Conservation (phyloP, 2,888 invertebrate genomes). For the Eutolmus rufibarbis region DNA sequence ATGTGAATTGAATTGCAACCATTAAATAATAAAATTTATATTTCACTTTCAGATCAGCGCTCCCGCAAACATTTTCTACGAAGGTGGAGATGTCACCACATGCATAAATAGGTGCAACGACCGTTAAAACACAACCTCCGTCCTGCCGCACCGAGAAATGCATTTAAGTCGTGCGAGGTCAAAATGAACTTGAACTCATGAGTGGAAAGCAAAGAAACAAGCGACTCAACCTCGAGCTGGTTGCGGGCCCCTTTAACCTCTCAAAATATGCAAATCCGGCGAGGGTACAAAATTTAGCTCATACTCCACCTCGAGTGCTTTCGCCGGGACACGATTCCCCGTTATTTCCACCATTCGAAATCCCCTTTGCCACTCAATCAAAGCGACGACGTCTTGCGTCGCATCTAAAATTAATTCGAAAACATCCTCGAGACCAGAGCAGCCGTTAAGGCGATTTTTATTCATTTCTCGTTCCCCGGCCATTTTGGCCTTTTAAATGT, state of each 20-base stretch:
- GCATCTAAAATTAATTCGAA: constrained; percentile 6
- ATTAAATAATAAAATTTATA: neutral
- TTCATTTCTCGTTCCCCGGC: neutral
- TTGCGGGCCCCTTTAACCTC: neutral
- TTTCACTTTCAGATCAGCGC: neutral
- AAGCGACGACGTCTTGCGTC: neutral
- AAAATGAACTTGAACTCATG: neutral
- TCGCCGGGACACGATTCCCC: neutral
- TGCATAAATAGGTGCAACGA: neutral
- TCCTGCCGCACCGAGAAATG: neutral
- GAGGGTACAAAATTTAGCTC: neutral
- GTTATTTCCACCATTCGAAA: neutral
- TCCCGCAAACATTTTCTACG: neutral
- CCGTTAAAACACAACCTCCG: neutral
- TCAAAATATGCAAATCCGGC: neutral
- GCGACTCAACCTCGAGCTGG: neutral
- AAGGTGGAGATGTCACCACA: neutral
- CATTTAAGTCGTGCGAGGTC: neutral
- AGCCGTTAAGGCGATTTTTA: neutral
- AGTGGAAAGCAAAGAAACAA: neutral
- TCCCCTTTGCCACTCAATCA: neutral
- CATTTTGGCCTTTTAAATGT: neutral
- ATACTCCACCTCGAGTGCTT: neutral
- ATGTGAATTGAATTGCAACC: too few species aligned
- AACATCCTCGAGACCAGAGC: neutral